Evolutionary conservation across 2,113 vertebrate genomes (phyloP), one percentile per base, ranked within the genome.

Genomic region (Euleptes europaea): DNA sequence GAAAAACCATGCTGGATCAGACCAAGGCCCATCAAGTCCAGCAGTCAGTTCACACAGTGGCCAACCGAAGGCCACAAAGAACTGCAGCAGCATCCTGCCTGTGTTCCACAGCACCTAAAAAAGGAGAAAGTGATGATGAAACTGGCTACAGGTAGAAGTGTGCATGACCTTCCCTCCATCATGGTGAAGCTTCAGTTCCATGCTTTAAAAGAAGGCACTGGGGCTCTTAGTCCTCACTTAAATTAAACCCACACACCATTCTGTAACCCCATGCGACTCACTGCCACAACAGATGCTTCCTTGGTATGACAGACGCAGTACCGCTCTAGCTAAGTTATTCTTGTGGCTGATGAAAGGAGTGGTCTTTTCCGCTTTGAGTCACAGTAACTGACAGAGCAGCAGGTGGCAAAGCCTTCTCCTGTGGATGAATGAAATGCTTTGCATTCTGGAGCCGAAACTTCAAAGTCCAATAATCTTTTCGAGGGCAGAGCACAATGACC

Each of bases 391-490:
- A 63, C 40, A 49, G 9, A 87, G 51, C 85, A 78, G 85, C 72
- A 78, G 51, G 65, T 82, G 67, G 75, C 67, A 85, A 85, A 72
- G 54, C 14, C 35, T 35, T 79, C 51, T 65, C 15, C 67, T 21
- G 13, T 72, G 65, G 49, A 71, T 15, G 51, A 78, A 82, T 47
- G 44, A 78, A 28, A 57, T 47, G 40, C 11, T 78, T 71, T 87
- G 74, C 80, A 83, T 78, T 83, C 74, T 66, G 47, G n/a, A 71
- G 73, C 23, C 63, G 51, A 70, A 82, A 78, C 80, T 87, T 87
- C 67, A 79, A 72, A 79, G 67, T 19, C 63, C 73, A 82, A 76
- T 82, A 82, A 38, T 72, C 42, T 78, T 72, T 72, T 40, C 72
- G 33, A 87, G 73, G 80, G 67, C 51, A 83, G 42, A 42, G 35